Base-by-base conservation (phyloP, 2,797 vertebrate genomes). In the Danio jaintianensis region DNA sequence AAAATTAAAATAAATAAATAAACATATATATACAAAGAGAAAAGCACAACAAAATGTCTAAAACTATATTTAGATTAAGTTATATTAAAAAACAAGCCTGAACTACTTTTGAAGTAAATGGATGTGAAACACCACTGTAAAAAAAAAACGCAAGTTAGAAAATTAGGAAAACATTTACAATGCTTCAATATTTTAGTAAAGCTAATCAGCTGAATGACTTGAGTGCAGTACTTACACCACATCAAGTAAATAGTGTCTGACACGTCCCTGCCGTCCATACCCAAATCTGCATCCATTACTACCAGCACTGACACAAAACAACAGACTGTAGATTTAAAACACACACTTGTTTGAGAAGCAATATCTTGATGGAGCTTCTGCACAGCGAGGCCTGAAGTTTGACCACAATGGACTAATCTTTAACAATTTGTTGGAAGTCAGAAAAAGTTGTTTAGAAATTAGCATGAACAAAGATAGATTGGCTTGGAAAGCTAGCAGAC, bases 401-500 rank as follows among this genome's bases (percentile, higher is more conserved):
- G 22, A 55, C 29, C 47, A 76, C 73, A 58, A 76, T 48, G 53
- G 15, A 6, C 47, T 69, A 61, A 81, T 61, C 55, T 47, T 71
- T 74, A 55, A 56, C 66, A 72, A 80, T 78, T 67, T 81, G 73
- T 63, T 62, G 7, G 29, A 10, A 64, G 58, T 75, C 63, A 62
- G 78, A 78, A 58, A 58, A 29, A 66, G 40, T 71, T 79, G 79
- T 79, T 78, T 70, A 78, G 47, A 86, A 88, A 87, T 58, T 85
- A 82, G 82, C 69, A 72, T 58, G 67, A 82, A 82, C 73, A 75
- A 78, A 88, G 81, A 89, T 88, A 83, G 89, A 89, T 92, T 85
- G 85, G 87, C 86, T 87, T 89, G 89, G 80, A 7, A 76, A 85
- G 87, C 82, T 87, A 89, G 87, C 86, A 85, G 76, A 40, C 83